Base-by-base conservation (phyloP, 2,113 vertebrate genomes). In the Fulmarus glacialis region DNA sequence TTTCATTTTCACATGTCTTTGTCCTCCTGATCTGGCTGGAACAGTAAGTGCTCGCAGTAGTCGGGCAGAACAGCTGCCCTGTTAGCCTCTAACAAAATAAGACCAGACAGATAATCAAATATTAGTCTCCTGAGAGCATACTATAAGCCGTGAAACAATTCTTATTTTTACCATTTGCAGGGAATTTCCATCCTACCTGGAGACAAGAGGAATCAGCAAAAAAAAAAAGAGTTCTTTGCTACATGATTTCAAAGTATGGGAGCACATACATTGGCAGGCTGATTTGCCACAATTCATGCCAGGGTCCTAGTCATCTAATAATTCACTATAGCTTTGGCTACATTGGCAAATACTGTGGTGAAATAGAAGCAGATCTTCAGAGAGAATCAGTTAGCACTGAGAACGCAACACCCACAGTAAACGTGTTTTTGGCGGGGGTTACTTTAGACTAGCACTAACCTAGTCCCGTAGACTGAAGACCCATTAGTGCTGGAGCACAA, bases 1-100 rank as follows among this genome's bases (percentile, higher is more conserved):
- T 95, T 95, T 96, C 84, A 88, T 94, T 97, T 93, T 96, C 91
- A 89, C 81, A 73, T 89, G 60, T 95, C 87, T 97, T 95, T 96
- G 95, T 95, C 81, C 78, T 96, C 77, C 66, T 91, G 94, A 91
- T 97, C 93, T 91, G 93, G 58, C 84, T 95, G 62, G 87, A 97
- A 95, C 95, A 93, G 62, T 89, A 96, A 96, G 94, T 96, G 70
- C 78, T 94, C 27, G 4, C 80, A 91, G 77, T 27, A 95, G 93
- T 82, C 4, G 6, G 87, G 67, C 64, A 87, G 89, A 96, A 89
- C 73, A 89, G 83, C 70, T 89, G 64, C 73, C 81, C 93, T 89
- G 60, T 94, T 96, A 96, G 77, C 62, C 81, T 89, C 53, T 94
- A 87, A 91, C 62, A 72, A 92, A 91, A 77, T 91, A 82, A 96